These are phyloP conservation scores for Drosophila leontia DNA, from an alignment of 1,140 invertebrate genomes.

Conservation along the genomic window DNA sequence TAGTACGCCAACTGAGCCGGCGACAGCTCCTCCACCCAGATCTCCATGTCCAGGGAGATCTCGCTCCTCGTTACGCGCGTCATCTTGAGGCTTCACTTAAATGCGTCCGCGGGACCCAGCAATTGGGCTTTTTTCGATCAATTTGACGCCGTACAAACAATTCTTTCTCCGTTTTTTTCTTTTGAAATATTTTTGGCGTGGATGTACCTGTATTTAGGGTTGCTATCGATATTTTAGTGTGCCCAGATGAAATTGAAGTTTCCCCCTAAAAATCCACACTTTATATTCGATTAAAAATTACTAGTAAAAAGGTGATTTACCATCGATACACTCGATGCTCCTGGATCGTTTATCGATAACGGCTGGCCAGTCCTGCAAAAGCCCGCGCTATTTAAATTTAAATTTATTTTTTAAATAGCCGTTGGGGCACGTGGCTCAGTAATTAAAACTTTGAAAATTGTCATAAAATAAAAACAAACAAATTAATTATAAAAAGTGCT, in stretches of 20 bases:
- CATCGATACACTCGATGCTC: background rate
- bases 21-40: constrained; percentile 88
- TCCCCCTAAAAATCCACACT: too few species aligned
- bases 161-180: constrained; percentile 47
- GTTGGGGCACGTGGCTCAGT: background rate
- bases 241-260: background rate
- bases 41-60: constrained; percentile 87
- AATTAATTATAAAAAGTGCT: background rate
- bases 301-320: background rate
- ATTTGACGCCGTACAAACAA: background rate
- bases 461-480: background rate
- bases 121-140: constrained; percentile 13
- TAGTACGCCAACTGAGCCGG: constrained; percentile 87
- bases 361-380: background rate
- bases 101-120: constrained; percentile 40
- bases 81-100: constrained; percentile 41
- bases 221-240: constrained; percentile 9
- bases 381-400: background rate
- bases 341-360: background rate
- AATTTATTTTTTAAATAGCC: background rate
- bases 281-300: background rate
- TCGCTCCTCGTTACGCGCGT: constrained; percentile 81
- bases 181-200: constrained; percentile 29
- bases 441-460: background rate
- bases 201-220: constrained; percentile 53